Evolutionary conservation across 2,888 invertebrate species (phyloP).

Genomic region (Drosophila quinaria): DNA sequence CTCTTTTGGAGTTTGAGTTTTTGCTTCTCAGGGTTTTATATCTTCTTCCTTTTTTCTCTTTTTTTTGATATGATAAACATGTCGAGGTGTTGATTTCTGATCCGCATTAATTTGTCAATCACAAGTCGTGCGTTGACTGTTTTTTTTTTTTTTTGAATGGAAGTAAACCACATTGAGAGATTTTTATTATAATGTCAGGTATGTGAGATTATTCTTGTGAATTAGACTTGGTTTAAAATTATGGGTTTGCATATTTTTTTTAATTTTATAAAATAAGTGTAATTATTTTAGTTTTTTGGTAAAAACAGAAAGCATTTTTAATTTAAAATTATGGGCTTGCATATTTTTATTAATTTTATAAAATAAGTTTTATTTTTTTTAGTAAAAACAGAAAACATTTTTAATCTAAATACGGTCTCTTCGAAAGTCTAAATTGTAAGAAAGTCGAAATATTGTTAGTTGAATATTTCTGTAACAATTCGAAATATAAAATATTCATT

Average conservation of each 20-base stretch:
- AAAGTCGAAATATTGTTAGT: neutral
- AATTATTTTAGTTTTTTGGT: too few species aligned
- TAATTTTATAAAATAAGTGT: too few species aligned
- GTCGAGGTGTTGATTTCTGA: constrained; percentile 76
- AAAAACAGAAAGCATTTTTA: too few species aligned
- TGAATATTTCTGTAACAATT: neutral
- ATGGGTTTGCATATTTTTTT: too few species aligned
- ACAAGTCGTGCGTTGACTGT: constrained; percentile 53
- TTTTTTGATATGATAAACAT: constrained; percentile 66
- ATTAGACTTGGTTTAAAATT: neutral
- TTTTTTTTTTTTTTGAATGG: neutral
- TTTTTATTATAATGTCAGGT: neutral
- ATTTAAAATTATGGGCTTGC: too few species aligned
- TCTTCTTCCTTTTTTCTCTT: constrained; percentile 6
- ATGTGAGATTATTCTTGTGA: neutral
- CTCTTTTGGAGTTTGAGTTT: constrained; percentile 8
- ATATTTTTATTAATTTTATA: too few species aligned
- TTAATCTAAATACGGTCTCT: too few species aligned
- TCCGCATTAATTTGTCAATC: constrained; percentile 78
- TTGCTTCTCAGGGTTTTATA: neutral
- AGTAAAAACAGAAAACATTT: too few species aligned
- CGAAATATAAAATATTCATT: neutral
- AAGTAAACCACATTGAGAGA: neutral
- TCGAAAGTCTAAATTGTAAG: too few species aligned
- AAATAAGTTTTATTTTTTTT: too few species aligned